A percentile compares a stretch with the other conserved stretches of the same genome.
Conservation (phyloP, 2,888 invertebrate genomes). For the Gandaritis pyraliata region DNA sequence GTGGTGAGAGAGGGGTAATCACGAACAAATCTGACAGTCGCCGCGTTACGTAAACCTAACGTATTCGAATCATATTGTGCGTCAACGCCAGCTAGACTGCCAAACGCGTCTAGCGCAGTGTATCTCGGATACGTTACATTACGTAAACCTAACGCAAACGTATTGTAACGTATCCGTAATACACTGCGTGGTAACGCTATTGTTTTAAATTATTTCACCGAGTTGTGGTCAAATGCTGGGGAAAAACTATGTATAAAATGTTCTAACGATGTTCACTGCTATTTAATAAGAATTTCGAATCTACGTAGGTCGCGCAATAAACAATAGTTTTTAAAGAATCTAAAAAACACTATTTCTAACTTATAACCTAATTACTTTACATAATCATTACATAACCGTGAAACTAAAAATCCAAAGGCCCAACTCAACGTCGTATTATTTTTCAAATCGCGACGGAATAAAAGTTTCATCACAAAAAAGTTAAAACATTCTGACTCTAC, state of each 20-base stretch:
- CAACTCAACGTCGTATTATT: neutral
- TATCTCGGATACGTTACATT: too few relatives aligned
- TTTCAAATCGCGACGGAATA: neutral
- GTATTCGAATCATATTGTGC: too few relatives aligned
- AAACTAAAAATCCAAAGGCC: neutral
- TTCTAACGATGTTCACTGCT: neutral
- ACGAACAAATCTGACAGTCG: too few relatives aligned
- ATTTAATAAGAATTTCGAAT: neutral
- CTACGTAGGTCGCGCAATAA: neutral
- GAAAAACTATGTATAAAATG: neutral
- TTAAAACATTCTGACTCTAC: neutral
- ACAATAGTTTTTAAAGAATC: neutral
- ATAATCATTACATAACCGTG: neutral
- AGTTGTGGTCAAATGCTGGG: neutral
- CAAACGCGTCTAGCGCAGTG: too few relatives aligned
- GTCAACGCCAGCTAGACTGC: too few relatives aligned
- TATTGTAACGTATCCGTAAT: too few relatives aligned
- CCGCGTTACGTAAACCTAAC: too few relatives aligned
- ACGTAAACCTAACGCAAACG: too few relatives aligned
- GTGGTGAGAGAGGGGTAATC: neutral
- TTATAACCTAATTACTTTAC: too few relatives aligned
- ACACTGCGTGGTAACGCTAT: too few relatives aligned
- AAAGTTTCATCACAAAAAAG: neutral
- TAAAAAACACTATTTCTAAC: too few relatives aligned
- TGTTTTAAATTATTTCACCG: too few relatives aligned